Evolutionary conservation across 1,140 invertebrate species (phyloP).

Genomic region (Ceratosolen solmsi): DNA sequence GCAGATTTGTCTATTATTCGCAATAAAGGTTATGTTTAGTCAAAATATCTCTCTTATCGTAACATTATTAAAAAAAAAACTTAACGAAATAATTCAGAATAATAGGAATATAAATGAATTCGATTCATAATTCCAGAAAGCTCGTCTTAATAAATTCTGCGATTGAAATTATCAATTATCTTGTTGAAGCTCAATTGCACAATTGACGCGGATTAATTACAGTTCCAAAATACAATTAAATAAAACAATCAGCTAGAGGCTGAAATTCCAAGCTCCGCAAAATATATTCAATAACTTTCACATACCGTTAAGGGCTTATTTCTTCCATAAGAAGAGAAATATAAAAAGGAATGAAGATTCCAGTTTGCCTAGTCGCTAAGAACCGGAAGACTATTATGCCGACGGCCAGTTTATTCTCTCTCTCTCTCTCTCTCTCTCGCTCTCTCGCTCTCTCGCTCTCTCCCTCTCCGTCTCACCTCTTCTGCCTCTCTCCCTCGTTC

Average conservation of each 20-base stretch:
- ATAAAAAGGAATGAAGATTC: constrained; percentile 6
- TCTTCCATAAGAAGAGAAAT: not conserved
- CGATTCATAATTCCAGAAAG: too few species aligned
- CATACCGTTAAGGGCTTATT: constrained; percentile 33
- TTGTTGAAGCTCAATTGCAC: too few species aligned
- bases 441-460: not conserved
- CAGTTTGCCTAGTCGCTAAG: constrained; percentile 36
- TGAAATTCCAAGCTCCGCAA: not conserved
- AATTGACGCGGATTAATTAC: too few species aligned
- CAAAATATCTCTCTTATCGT: too few species aligned
- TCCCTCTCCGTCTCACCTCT: not conserved
- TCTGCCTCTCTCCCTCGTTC: not conserved
- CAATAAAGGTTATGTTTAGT: too few species aligned
- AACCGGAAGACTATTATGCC: constrained; percentile 62
- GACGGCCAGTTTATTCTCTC: constrained; percentile 37
- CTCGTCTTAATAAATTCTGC: too few species aligned
- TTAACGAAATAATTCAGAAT: too few species aligned
- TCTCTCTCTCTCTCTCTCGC: not conserved
- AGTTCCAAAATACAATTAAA: not conserved
- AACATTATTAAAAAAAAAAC: too few species aligned
- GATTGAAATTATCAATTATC: too few species aligned
- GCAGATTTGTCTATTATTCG: too few species aligned
- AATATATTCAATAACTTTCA: not conserved
- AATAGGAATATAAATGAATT: too few species aligned
- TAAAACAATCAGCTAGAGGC: not conserved